Evolutionary conservation across 2,888 invertebrate genomes (phyloP).

Genomic region (Muschampia plurimacula): DNA sequence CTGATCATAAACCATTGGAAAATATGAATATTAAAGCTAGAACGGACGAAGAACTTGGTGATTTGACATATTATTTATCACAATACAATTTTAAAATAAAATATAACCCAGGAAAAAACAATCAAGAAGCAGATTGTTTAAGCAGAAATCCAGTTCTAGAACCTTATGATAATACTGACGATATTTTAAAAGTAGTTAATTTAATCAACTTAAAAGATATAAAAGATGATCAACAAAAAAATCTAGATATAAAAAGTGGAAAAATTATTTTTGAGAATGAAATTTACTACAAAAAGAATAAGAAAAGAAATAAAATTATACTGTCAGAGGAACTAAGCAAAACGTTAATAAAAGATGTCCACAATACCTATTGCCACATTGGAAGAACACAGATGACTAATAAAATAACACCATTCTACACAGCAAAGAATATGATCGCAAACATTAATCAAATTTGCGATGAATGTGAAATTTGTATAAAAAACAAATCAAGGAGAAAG

Average conservation of each 20-base stretch:
- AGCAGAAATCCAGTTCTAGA: background rate
- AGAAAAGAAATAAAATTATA: background rate
- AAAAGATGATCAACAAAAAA: background rate
- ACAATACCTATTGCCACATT: background rate
- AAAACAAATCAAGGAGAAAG: background rate
- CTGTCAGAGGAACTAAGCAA: background rate
- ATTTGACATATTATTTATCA: background rate
- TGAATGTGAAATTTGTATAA: background rate
- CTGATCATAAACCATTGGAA: background rate
- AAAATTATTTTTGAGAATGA: background rate
- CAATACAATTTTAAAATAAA: background rate
- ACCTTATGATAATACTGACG: background rate
- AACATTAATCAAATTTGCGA: background rate
- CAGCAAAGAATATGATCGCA: background rate
- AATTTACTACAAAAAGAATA: background rate
- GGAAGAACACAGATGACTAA: background rate
- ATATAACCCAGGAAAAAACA: background rate
- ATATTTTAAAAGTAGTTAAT: background rate
- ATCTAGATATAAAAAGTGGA: background rate
- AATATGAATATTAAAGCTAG: background rate
- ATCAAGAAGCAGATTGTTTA: background rate
- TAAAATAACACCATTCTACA: conserved; percentile 3
- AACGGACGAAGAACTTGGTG: background rate
- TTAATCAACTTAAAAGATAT: background rate
- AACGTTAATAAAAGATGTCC: background rate